These are phyloP conservation scores for Tigriopus japonicus DNA, from an alignment of 1,140 invertebrate species.

Conservation along the genomic window DNA sequence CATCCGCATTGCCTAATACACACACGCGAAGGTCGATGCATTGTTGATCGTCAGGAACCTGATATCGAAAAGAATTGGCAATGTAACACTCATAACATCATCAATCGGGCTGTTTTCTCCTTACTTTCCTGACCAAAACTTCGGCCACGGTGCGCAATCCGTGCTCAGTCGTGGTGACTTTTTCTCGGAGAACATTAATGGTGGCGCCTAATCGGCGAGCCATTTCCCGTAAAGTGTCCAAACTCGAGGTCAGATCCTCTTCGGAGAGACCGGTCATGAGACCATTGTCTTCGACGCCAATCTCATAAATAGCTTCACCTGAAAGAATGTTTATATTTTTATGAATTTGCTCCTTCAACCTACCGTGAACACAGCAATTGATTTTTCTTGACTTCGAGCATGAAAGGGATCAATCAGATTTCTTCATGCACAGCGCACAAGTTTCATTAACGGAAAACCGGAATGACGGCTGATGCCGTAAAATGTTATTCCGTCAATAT, in stretches of 20 bases:
- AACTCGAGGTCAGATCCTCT: constrained; percentile 56
- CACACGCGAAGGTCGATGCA: constrained; percentile 57
- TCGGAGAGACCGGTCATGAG: constrained; percentile 54
- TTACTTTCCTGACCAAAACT: constrained; percentile 69
- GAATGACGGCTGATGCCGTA: no score
- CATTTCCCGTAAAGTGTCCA: constrained; percentile 65
- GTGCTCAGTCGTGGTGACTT: constrained; percentile 25
- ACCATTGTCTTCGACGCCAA: constrained; percentile 86
- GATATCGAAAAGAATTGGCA: no score
- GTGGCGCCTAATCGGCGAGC: constrained; percentile 59
- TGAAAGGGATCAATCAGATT: no score
- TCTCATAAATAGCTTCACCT: constrained; percentile 77
- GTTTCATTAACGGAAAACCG: no score
- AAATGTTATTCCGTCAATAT: no score
- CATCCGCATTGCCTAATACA: constrained; percentile 79
- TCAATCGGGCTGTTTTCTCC: no score
- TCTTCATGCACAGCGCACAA: no score
- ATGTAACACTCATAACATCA: no score
- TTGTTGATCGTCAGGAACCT: constrained; percentile 11
- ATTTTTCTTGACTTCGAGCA: no score
- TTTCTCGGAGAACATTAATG: constrained; percentile 44
- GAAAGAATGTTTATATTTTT: no score
- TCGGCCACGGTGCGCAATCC: constrained; percentile 43
- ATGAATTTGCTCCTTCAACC: no score
- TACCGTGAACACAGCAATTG: no score